Base-by-base conservation (phyloP, 2,888 invertebrate species). In the Stictocephala bisonia region DNA sequence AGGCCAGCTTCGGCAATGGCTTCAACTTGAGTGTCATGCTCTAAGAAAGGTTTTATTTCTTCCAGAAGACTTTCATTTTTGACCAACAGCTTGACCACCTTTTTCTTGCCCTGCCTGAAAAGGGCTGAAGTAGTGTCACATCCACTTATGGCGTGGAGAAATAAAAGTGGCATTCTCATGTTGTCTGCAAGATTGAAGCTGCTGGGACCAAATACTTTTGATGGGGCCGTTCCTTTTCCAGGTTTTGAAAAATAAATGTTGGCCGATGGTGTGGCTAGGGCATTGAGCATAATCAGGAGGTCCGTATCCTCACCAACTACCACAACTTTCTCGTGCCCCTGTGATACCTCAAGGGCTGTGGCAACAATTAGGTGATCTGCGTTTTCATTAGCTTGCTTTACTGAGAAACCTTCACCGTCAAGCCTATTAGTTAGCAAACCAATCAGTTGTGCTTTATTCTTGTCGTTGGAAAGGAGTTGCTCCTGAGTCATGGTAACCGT, bases 241-340 rank as follows among this genome's bases (percentile, higher is more conserved):
- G n/a, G n/a, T n/a, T n/a, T n/a, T n/a, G n/a, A n/a, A n/a, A 56
- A 56, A 31, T 56, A 56, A 15, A 56, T 9, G n/a, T 56, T 56
- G 29, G 27, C 31, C 13, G n/a, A 9, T n/a, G 3, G 7, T n/a
- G 29, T n/a, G 11, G 26, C 56, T 31, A 27, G 27, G 27, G 18
- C 56, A 31, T 15, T 31, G n/a, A 56, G 74, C 22, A 81, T 75
- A n/a, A 80, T 79, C 15, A 81, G 73, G 7, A 80, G 53, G 76
- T 81, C 81, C 13, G 78, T 75, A 69, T 79, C 78, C 29, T 78
- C 76, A n/a, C 77, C 77, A 26, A 24, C 29, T 22, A 64, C 71
- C 29, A 66, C 66, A 24, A 75, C 64, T 18, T 41, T 71, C 27
- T 64, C 64, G 44, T 27, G 26, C 44, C 44, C 74, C 27, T 72